Conservation (phyloP, 2,888 invertebrate species). For the Sphaeridia pumilis region DNA sequence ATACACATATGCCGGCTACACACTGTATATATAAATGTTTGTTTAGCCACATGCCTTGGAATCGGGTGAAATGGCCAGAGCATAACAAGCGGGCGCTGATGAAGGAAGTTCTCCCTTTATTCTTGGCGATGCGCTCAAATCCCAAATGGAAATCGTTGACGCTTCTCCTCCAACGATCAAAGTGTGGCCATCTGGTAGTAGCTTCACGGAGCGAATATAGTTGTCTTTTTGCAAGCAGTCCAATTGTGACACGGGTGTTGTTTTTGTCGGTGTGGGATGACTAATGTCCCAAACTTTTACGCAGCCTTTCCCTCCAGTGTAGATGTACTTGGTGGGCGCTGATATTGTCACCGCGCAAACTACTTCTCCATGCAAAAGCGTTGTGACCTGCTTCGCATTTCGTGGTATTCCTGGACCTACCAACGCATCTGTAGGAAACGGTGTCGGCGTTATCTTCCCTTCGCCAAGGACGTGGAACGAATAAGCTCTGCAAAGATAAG, state of each 20-base stretch:
- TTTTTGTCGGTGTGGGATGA: conserved; percentile 60
- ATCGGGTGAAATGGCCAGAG: conserved; percentile 87
- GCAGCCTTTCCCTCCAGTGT: conserved; percentile 93
- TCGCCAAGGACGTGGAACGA: conserved; percentile 87
- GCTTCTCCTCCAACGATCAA: conserved; percentile 95
- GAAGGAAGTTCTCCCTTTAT: conserved; percentile 83
- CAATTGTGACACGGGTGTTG: conserved; percentile 67
- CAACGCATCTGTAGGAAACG: conserved; percentile 87
- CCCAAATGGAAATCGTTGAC: conserved; percentile 90
- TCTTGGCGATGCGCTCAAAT: conserved; percentile 78
- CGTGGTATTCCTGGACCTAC: conserved; percentile 75
- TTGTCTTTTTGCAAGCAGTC: conserved; percentile 92
- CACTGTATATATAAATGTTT: too few relatives aligned
- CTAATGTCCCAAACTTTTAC: conserved; percentile 76
- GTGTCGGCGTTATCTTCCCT: conserved; percentile 78
- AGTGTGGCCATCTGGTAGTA: conserved; percentile 85
- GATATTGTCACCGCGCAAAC: conserved; percentile 95
- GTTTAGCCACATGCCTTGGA: conserved; percentile 62
- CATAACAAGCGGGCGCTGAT: conserved; percentile 87
- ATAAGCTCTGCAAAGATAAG: conserved; percentile 52
- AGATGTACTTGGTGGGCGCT: conserved; percentile 75
- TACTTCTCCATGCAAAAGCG: conserved; percentile 87
- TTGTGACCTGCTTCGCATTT: conserved; percentile 78
- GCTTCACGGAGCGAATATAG: conserved; percentile 89
- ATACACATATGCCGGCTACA: too few relatives aligned